Evolutionary conservation across 2,113 vertebrate genomes (phyloP).

Genomic region (Colinus virginianus): DNA sequence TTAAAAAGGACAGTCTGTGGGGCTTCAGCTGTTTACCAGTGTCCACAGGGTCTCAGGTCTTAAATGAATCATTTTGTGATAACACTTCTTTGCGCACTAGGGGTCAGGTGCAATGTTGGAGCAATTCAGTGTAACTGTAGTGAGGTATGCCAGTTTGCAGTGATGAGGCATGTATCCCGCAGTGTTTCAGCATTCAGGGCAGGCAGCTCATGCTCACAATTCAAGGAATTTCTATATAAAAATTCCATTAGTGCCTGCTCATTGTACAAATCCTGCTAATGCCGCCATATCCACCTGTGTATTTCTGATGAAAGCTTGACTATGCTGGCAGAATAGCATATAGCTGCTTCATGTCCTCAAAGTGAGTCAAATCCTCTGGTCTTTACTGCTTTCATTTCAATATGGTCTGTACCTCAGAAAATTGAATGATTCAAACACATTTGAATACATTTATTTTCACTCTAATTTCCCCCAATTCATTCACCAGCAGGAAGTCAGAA

Average conservation of each 20-base stretch:
- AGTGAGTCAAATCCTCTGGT: not conserved
- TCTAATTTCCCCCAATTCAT: not conserved
- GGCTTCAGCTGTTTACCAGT: not conserved
- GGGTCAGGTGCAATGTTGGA: not conserved
- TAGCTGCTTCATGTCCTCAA: not conserved
- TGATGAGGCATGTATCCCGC: not conserved
- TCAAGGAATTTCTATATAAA: constrained; percentile 25
- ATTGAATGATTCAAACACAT: not conserved
- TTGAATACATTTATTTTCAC: not conserved
- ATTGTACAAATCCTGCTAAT: constrained; percentile 9
- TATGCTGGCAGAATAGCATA: not conserved
- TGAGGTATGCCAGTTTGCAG: not conserved
- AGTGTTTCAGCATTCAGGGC: not conserved
- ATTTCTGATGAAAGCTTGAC: not conserved
- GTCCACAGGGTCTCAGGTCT: not conserved
- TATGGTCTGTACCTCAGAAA: not conserved
- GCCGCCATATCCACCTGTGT: not conserved
- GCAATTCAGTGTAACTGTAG: not conserved
- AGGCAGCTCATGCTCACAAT: not conserved
- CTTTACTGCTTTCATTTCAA: not conserved
- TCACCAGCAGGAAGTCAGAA: not conserved
- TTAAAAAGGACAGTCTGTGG: not conserved
- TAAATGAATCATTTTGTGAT: not conserved
- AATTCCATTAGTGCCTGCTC: not conserved
- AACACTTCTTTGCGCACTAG: not conserved